phyloP scores from a whole-genome alignment of 2,797 vertebrate genomes.

The Neosilurus hyrtlii region DNA sequence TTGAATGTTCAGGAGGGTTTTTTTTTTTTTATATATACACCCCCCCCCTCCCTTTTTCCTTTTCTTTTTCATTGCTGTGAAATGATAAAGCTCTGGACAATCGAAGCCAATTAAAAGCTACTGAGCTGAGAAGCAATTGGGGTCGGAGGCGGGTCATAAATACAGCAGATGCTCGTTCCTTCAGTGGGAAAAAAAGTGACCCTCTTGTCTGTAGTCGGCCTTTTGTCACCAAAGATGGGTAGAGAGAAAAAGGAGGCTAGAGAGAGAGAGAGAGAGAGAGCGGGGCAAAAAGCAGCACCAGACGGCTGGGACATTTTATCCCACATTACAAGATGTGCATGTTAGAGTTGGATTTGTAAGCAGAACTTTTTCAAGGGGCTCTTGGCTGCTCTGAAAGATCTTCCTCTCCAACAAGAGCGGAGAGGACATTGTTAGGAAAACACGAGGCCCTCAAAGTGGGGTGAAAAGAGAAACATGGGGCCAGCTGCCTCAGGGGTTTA shows the following conservation, averaged over 20 bases:
- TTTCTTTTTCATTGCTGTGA: constrained; percentile 67
- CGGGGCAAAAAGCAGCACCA: constrained; percentile 64
- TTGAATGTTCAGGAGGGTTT: constrained; percentile 58
- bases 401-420: constrained; percentile 74
- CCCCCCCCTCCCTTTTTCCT: too few relatives aligned
- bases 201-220: constrained; percentile 74
- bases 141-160: constrained; percentile 64
- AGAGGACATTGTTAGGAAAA: constrained; percentile 78
- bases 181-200: constrained; percentile 65
- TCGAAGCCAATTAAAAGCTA: constrained; percentile 81
- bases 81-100: constrained; percentile 71
- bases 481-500: constrained; percentile 76
- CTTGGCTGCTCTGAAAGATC: constrained; percentile 75
- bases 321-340: constrained; percentile 72
- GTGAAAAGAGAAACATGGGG: constrained; percentile 75
- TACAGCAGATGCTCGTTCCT: constrained; percentile 61
- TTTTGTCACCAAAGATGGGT: constrained; percentile 67
- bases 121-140: constrained; percentile 65
- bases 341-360: constrained; percentile 71
- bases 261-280: neutral
- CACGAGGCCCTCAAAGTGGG: constrained; percentile 76
- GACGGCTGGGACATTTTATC: constrained; percentile 67
- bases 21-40: constrained; percentile 16
- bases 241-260: constrained; percentile 48
- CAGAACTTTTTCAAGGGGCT: constrained; percentile 74